Evolutionary conservation across 2,888 invertebrate genomes (phyloP), one percentile per base, ranked within the genome.

Genomic region (Mesodorylaimus sp.): DNA sequence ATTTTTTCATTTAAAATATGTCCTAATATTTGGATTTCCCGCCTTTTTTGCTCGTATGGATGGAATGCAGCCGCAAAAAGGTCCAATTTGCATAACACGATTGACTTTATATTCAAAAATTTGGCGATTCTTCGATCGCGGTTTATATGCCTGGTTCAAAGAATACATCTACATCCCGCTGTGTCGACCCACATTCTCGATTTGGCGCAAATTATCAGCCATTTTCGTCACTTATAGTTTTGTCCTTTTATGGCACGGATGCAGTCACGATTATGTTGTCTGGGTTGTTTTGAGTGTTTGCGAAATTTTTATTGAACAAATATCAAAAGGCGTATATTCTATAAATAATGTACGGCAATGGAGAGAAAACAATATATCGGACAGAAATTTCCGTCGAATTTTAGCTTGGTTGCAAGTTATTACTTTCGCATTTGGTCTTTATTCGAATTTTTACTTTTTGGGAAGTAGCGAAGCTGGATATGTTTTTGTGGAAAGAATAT

Each of bases 91-190:
- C 66, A 83, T 93, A 54, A 83, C 83, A 21, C 75, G 87, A 56
- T 79, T 93, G 55, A 84, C 88, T 71, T 76, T 84, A 25, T 93
- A 89, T 69, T 88, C 93, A 0, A 81, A 87, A 61, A 86, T 95
- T 83, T 95, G 95, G 93, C 82, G 85, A 70, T 67, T 83, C 67
- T 95, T 95, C 72, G 93, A 95, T 72, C 78, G 80, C 60, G 93
- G 93, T 10, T 75, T 93, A 13, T 86, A 95, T 66, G 77, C 77
- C 59, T 93, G 89, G 73, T 74, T 93, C 27, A 23, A 23, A 5
- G 16, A 37, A 60, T 83, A 86, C 65, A 84, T 88, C 56, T 89
- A 87, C 64, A 73, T 78, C 54, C 84, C 86, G 37, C 64, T 67
- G 32, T 65, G 69, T 72, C 57, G 75, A 68, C 59, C 64, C 55